Conservation (phyloP, 2,113 vertebrate genomes). For the Apistogramma diplotaenia region DNA sequence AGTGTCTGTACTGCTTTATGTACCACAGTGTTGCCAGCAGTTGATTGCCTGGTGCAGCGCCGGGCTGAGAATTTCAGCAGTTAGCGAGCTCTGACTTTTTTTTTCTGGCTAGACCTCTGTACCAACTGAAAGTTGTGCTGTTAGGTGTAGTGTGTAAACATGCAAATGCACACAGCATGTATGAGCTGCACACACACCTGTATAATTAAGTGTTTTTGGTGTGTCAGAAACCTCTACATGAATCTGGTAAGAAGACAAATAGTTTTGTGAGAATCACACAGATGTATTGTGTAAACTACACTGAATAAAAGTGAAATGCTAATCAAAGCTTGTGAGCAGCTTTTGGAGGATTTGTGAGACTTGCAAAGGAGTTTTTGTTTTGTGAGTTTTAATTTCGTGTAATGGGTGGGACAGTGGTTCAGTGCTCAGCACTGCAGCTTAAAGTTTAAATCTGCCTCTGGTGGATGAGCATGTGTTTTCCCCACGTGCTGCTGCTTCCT, state of each 20-base stretch:
- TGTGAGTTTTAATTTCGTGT: not conserved
- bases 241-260: not conserved
- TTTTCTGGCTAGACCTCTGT: not conserved
- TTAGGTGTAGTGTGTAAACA: not conserved
- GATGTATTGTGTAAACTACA: not conserved
- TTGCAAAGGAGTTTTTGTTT: not conserved
- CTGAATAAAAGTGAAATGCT: constrained; percentile 37
- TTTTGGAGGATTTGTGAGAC: not conserved
- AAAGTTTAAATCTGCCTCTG: too few relatives aligned
- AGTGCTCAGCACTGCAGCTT: too few relatives aligned
- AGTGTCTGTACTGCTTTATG: constrained; percentile 6
- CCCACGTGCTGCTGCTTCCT: not conserved
- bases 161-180: not conserved
- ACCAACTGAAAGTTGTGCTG: not conserved
- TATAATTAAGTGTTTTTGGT: not conserved
- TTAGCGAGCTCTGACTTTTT: too few relatives aligned
- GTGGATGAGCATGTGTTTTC: not conserved
- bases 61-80: too few relatives aligned
- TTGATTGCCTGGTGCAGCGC: too few relatives aligned
- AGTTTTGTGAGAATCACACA: constrained; percentile 6
- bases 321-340: not conserved
- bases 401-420: not conserved
- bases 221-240: not conserved
- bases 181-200: not conserved
- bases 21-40: too few relatives aligned